Base-by-base conservation (phyloP, 1,140 invertebrate genomes). In the Halesus radiatus region DNA sequence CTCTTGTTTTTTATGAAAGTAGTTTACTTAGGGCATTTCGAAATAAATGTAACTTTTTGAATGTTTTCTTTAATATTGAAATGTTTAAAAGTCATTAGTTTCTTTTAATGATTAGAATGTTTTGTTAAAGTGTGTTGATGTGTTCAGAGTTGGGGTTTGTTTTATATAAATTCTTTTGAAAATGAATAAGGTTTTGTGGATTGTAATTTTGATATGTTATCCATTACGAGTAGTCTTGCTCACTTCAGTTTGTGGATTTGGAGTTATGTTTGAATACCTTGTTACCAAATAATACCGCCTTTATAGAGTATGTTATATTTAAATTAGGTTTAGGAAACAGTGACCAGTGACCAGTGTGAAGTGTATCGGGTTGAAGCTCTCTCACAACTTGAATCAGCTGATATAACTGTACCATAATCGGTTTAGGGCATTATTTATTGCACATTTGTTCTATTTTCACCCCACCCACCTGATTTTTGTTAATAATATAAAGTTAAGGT, bases 281-380 rank as follows among this genome's bases (percentile, higher is more conserved):
- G 82, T 83, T 83, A 83, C 82, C 82, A 83, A 83, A 83, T 83
- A 83, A 83, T 83, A 83, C 82, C 79, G 82, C 76, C 80, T 83
- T 81, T 83, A 74, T 79, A 82, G 76, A 16, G 15, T 68, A 66
- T 20, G 32, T 77, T 54, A 74, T 56, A 16, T 54, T 53, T 53
- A 32, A 54, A 54, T 53, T 74, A 74, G 70, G 18, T 54, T 56
- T 54, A 70, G 68, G 13, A 72, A 45, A 72, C 68, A 80, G 32
- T 80, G 77, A 81, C 75, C 68, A 80, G 32, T 80, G 77, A 81
- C 75, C 80, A 78, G 70, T 76, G 64, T 50, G 32, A 76, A 50
- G 20, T 60, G 60, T 54, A 54, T 77, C 79, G 78, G 78, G 56
- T 78, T 80, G 52, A 62, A 81, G 82, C 82, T 83, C 79, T 83